Percentiles rank a stretch among this genome's conserved stretches.
Conservation (phyloP, 2,888 invertebrate species). For the Plebejus melissa region DNA sequence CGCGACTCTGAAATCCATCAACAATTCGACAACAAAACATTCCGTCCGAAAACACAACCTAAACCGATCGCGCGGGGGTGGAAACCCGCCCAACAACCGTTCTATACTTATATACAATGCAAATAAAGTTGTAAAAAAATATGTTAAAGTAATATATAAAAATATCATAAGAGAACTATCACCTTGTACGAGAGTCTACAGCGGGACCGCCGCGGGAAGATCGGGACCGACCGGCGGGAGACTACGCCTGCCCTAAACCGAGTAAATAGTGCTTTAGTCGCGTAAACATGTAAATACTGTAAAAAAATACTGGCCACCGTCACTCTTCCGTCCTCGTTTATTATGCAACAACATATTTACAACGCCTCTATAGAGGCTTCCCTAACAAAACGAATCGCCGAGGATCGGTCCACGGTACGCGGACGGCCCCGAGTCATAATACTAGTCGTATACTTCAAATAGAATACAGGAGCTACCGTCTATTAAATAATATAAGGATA, state of each 20-base stretch:
- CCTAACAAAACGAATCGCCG: constrained; percentile 29
- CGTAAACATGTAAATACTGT: constrained; percentile 39
- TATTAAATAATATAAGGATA: constrained; percentile 18
- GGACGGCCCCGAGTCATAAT: constrained; percentile 45
- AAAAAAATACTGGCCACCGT: constrained; percentile 41
- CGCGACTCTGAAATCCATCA: constrained; percentile 54
- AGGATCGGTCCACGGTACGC: constrained; percentile 39
- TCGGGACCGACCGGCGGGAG: constrained; percentile 46
- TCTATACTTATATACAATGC: constrained; percentile 56
- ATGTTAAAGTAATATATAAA: constrained; percentile 77
- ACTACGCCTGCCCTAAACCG: constrained; percentile 31
- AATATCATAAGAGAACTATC: constrained; percentile 79
- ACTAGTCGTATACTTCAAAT: constrained; percentile 70
- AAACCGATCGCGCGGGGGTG: constrained; percentile 54
- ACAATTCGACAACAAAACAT: constrained; percentile 53
- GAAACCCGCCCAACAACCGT: constrained; percentile 56
- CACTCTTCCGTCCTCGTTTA: constrained; percentile 35
- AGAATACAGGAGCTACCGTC: constrained; percentile 53
- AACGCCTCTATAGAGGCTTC: constrained; percentile 24
- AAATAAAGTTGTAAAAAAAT: constrained; percentile 76
- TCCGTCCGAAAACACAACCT: constrained; percentile 54
- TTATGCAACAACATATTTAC: constrained; percentile 32
- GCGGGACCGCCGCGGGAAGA: constrained; percentile 64
- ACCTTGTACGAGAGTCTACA: constrained; percentile 75
- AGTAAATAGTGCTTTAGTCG: constrained; percentile 39